Base-by-base conservation (phyloP, 1,140 invertebrate genomes). In the Chironomus striatipennis region DNA sequence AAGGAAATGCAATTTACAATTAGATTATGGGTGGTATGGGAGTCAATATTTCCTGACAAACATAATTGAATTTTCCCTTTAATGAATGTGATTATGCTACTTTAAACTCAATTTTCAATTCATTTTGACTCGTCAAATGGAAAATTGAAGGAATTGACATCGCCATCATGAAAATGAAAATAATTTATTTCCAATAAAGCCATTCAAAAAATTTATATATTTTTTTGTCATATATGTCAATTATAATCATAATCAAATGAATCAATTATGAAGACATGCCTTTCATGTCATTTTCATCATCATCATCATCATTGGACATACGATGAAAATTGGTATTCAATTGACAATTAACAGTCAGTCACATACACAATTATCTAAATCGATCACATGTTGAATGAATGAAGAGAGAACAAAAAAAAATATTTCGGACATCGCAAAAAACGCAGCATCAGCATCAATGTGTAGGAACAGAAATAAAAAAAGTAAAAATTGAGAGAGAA, bases 1-100 rank as follows among this genome's bases (percentile, higher is more conserved):
- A 79, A 85, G 80, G 57, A 34, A 20, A 70, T 70, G 18, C 18
- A 70, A 70, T 70, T 70, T 70, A 15, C 47, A 12, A 5, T 57
- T 15, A 34, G 5, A 34, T 34, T 15, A 57, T 57, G n/a, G 47
- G 15, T 47, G n/a, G 47, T n/a, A 57, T 57, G 24, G 24, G 24
- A 34, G 24, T 5, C 24, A 34, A 1, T 34, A 34, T 34, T 34
- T 34, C 24, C 24, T 34, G 24, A 34, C 24, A 34, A 57, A 57
- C 12, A n/a, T 57, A 57, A 57, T 57, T 57, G 47, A 57, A 57
- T 57, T 57, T 57, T n/a, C n/a, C n/a, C n/a, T n/a, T 57, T 57
- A 57, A n/a, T 57, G 4, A 5, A 57, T 57, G 5, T 15, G 47
- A 57, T 57, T 57, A 57, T 57, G 47, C 12, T 57, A n/a, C 24